Base-by-base conservation (phyloP, 2,888 invertebrate species). In the Neoitamus cyanurus region DNA sequence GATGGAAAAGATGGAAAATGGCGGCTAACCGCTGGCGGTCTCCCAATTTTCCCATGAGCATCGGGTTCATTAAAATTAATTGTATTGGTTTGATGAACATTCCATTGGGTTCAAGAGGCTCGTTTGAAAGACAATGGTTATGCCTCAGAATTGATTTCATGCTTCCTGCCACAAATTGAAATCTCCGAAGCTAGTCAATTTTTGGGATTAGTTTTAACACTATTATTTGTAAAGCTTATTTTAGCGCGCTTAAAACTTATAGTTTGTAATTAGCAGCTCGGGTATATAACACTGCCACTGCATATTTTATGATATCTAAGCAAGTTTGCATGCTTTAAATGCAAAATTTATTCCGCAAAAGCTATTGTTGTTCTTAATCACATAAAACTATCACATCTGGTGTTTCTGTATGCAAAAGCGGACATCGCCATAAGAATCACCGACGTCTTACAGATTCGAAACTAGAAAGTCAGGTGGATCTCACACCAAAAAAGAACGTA, bases 381-480 rank as follows among this genome's bases (percentile, higher is more conserved):
- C n/a, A 30, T 42, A 2, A 20, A 42, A 28, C 20, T 9, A 58
- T 58, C 3, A 42, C 25, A 75, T 28, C 25, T 75, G 75, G 42
- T 9, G 0, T 73, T 75, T 73, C 9, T 15, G 25, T 75, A 75
- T 42, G 75, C 42, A 75, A 75, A 75, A 31, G 9, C n/a, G 5
- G 20, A 42, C 7, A 2, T n/a, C 36, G 7, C 36, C 15, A 30
- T 15, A 15, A 36, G 5, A n/a, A n/a, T n/a, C 9, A 20, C 36
- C 15, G 20, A 34, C 7, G 9, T 4, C 36, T 73, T 1, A 1
- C 15, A 20, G 36, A 73, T 15, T 15, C 36, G 4, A 73, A 42
- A 75, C 28, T 46, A 37, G 75, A 42, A 42, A 36, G 34, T 75
- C 75, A 37, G 36, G 42, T 75, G 42, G 36, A 42, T 75, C 75